Base-by-base conservation (phyloP, 1,140 invertebrate species). In the Drosophila nigrodunni region DNA sequence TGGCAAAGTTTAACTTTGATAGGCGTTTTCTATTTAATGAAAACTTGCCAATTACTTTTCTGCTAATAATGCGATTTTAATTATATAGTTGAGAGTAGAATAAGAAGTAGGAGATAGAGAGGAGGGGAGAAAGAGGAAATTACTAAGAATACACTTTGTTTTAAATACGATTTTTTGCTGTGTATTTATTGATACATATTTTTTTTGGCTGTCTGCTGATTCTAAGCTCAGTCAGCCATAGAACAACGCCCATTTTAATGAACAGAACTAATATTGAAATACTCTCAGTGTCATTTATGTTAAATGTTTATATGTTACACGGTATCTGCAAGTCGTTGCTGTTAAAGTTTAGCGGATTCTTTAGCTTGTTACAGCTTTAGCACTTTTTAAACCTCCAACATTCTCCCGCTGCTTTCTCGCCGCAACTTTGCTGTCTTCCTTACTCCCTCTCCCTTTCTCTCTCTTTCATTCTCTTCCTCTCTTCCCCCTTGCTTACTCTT, bases 351-450 rank as follows among this genome's bases (percentile, higher is more conserved):
- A n/a, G 39, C 10, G 37, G 54, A 50, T 66, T 54, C 49, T 55
- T 43, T 30, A 11, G 7, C 44, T 50, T 67, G 35, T 49, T 65
- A 58, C 66, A 58, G 61, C 61, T 72, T 49, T 35, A 50, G 25
- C 25, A 2, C 25, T 30, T 30, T 30, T 30, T 30, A 5, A 6
- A 30, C 4, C 25, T 30, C 18, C 18, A 21, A 1, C 18, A 21
- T 21, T 21, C 18, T 0, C 18, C 18, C 18, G 18, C 18, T 21
- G 18, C 18, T 65, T 58, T 39, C 49, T 60, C 49, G 50, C 47
- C 18, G 58, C 68, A 25, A 61, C 59, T 47, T 58, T 57, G 59
- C 13, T 61, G 43, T 66, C 35, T 37, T 65, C n/a, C 52, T 52
- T 62, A 21, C 41, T 30, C 15, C 34, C 43, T 37, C 49, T 74